Evolutionary conservation across 2,797 vertebrate species (phyloP).

Genomic region (Tiaroga cobitis): DNA sequence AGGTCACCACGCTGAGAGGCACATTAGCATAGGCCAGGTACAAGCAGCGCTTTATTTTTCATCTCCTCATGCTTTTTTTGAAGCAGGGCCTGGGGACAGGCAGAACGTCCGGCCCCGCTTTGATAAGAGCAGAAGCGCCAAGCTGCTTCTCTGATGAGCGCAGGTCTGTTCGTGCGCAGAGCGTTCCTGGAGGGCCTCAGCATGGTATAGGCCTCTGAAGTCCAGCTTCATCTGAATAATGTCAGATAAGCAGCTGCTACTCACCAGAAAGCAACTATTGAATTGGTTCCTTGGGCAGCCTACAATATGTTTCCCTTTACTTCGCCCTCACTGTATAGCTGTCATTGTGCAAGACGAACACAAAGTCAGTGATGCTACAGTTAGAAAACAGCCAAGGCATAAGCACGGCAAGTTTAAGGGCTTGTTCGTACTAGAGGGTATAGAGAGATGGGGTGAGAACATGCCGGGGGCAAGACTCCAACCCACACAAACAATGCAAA

Average conservation of each 20-base stretch:
- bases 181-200: conserved; percentile 62
- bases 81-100: conserved; percentile 32
- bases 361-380: background rate
- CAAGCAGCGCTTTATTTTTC: conserved; percentile 3
- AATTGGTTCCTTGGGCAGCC: conserved; percentile 45
- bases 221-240: conserved; percentile 57
- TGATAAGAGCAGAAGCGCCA: conserved; percentile 52
- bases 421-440: background rate
- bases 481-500: background rate
- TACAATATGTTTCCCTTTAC: conserved; percentile 20
- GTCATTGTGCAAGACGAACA: background rate
- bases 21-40: conserved; percentile 35
- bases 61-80: background rate
- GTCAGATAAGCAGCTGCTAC: conserved; percentile 56
- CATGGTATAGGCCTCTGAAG: conserved; percentile 52
- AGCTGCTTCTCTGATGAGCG: conserved; percentile 45
- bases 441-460: background rate
- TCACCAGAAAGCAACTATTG: conserved; percentile 58
- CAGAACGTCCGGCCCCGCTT: conserved; percentile 40
- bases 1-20: conserved; percentile 15
- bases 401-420: background rate
- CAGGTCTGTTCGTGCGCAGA: conserved; percentile 48
- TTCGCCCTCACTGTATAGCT: conserved; percentile 18
- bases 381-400: background rate
- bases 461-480: background rate